A percentile compares a stretch with the other conserved stretches of the same genome.
Conservation (phyloP, 1,140 invertebrate genomes). For the Drosophila tani region DNA sequence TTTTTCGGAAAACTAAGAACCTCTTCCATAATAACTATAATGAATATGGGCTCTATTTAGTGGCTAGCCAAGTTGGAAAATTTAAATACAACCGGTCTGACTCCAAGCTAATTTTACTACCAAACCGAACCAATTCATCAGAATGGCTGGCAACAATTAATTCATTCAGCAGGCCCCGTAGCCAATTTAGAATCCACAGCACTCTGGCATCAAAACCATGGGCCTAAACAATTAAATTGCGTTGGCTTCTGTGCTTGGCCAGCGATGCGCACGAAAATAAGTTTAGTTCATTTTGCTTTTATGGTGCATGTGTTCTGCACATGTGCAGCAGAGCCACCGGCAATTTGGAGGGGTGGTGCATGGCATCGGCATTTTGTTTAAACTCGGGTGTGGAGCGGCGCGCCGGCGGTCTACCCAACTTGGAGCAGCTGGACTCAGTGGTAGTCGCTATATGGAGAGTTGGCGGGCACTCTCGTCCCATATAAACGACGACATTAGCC, state of each 20-base stretch:
- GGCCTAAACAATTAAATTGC: constrained; percentile 62
- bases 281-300: constrained; percentile 47
- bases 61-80: neutral
- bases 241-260: constrained; percentile 46
- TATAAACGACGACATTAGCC: constrained; percentile 76
- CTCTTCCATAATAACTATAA: too few relatives aligned
- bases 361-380: constrained; percentile 33
- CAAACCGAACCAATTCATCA: constrained; percentile 28
- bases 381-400: constrained; percentile 7
- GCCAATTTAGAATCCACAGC: constrained; percentile 5
- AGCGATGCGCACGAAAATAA: constrained; percentile 70
- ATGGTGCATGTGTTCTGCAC: constrained; percentile 60
- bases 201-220: constrained; percentile 36
- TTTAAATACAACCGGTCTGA: neutral
- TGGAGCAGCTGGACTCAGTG: constrained; percentile 3
- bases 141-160: constrained; percentile 52
- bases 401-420: neutral
- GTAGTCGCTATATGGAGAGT: neutral
- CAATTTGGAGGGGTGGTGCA: constrained; percentile 15
- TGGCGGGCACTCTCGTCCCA: constrained; percentile 26
- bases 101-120: neutral
- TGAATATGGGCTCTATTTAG: too few relatives aligned
- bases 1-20: too few relatives aligned
- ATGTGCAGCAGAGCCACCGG: constrained; percentile 42
- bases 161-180: constrained; percentile 30